Conservation (phyloP, 2,888 invertebrate species). For the Lasioglossum calceatum region DNA sequence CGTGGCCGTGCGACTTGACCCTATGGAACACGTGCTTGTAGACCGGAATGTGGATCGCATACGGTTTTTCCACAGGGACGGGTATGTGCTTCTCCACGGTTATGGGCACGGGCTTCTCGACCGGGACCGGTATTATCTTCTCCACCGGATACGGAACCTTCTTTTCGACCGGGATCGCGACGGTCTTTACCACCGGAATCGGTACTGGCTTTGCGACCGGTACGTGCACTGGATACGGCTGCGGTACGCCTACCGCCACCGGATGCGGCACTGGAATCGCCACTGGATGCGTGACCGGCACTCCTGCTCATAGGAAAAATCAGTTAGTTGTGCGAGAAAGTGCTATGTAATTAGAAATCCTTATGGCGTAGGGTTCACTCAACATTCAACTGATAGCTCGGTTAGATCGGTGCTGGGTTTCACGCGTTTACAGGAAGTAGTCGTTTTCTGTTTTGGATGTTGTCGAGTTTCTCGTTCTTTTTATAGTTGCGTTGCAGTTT, state of each 20-base stretch:
- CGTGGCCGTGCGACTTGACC: constrained; percentile 84
- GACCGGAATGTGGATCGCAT: constrained; percentile 89
- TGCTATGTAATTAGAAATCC: not conserved
- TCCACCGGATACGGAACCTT: constrained; percentile 90
- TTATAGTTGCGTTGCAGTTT: no score
- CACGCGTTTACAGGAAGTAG: not conserved
- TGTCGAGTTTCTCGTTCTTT: no score
- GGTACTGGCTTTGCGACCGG: constrained; percentile 89
- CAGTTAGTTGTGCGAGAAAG: not conserved
- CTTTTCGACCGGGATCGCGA: constrained; percentile 89
- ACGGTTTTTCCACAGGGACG: constrained; percentile 88
- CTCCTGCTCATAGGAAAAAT: constrained; percentile 73
- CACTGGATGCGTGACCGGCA: constrained; percentile 88
- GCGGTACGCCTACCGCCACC: constrained; percentile 86
- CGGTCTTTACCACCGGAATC: constrained; percentile 89
- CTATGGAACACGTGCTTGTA: constrained; percentile 90
- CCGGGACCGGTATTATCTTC: constrained; percentile 88
- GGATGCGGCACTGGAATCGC: constrained; percentile 87
- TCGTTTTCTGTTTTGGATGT: not conserved
- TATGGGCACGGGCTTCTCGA: constrained; percentile 89
- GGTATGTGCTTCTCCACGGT: constrained; percentile 89
- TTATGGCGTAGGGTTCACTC: not conserved
- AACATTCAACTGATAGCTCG: not conserved
- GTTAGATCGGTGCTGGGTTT: not conserved
- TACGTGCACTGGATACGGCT: constrained; percentile 89